Evolutionary conservation across 2,888 invertebrate species (phyloP).

Genomic region (Lasius fuliginosus): DNA sequence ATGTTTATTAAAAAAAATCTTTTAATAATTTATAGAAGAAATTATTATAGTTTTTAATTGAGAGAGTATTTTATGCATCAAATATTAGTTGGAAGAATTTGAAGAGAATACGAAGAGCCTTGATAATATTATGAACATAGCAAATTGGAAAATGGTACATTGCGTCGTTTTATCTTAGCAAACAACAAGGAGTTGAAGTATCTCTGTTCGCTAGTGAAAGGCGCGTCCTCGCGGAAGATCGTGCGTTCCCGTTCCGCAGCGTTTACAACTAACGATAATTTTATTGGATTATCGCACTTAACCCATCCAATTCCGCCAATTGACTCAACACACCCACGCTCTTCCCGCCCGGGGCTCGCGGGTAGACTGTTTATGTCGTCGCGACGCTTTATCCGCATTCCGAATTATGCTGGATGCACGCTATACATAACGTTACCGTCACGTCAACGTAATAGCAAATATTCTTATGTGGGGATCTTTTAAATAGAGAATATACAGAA

Average conservation of each 20-base stretch:
- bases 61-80: not conserved
- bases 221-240: slow-evolving; percentile 53
- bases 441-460: not conserved
- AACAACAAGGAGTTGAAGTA: not conserved
- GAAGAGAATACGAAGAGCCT: not conserved
- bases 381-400: slow-evolving; percentile 72
- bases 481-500: not conserved
- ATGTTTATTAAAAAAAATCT: not conserved
- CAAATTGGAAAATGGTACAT: not conserved
- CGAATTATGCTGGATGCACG: slow-evolving; percentile 58
- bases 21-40: not conserved
- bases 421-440: not conserved
- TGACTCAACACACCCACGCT: slow-evolving; percentile 79
- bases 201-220: slow-evolving; percentile 41
- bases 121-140: not conserved
- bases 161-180: not conserved
- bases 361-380: slow-evolving; percentile 38
- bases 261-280: slow-evolving; percentile 65
- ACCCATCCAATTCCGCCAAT: slow-evolving; percentile 81
- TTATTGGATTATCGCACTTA: slow-evolving; percentile 81
- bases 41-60: not conserved
- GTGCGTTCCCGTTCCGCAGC: slow-evolving; percentile 53
- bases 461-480: not conserved
- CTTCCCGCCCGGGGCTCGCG: slow-evolving; percentile 10
- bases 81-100: not conserved